Evolutionary conservation across 2,113 vertebrate species (phyloP), one percentile per base, ranked within the genome.

Genomic region (Hipposideros armiger): DNA sequence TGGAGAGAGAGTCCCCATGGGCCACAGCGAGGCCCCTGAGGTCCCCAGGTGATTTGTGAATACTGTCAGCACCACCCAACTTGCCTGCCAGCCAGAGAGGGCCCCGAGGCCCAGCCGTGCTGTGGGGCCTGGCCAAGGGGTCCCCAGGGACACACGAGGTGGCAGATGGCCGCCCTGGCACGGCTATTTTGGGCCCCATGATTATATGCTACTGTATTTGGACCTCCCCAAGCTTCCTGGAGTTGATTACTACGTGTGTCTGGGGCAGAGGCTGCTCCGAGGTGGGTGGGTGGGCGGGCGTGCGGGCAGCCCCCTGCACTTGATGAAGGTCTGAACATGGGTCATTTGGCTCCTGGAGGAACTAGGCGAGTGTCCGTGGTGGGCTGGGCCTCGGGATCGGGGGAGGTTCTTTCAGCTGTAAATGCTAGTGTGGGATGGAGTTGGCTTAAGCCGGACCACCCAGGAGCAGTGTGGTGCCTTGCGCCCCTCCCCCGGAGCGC

Each of bases 131-230:
- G 69, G 82, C 52, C 4, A 4, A 58, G 64, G 96, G 95, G 97
- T 94, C 97, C 92, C 82, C 13, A 40, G 97, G 88, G 97, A 93
- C 30, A 9, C 69, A 10, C 32, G 74, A 90, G 94, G 94, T 93
- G 70, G 94, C 89, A 88, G 58, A 90, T 90, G 95, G 94, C 97
- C 94, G 96, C 96, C 85, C 84, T 74, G 85, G 88, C 50, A 5
- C 0, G 13, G 91, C 94, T 98, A 96, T 98, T 98, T 97, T 6
- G 1, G 94, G 94, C 91, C 78, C 91, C 58, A 0, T 97, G 97
- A 98, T 97, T 97, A 98, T 87, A 97, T 58, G 92, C 95, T 97
- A 22, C 97, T 82, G 84, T 56, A 92, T 97, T 96, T 96, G 96
- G 95, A 87, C 87, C 87, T 85, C 81, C 91, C 92, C 78, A 32